A percentile compares a stretch with the other conserved stretches of the same genome.
These are phyloP conservation scores for Zaprionus vittiger DNA, from an alignment of 1,140 invertebrate species.

Conservation along the genomic window DNA sequence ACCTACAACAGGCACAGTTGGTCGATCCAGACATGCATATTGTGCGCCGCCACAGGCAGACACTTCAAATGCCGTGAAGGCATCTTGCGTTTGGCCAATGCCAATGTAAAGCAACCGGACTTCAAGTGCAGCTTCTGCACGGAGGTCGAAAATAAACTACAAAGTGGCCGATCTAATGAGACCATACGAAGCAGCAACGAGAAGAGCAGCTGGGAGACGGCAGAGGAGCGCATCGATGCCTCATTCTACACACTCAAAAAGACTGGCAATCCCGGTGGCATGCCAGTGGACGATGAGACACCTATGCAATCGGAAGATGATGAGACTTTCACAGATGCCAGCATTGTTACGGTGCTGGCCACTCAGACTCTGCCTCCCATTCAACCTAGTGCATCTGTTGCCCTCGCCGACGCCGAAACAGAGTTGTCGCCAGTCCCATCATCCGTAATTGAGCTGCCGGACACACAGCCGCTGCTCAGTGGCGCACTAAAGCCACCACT, in stretches of 20 bases:
- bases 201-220: not conserved
- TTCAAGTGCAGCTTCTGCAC: slow-evolving; percentile 47
- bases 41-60: slow-evolving; percentile 41
- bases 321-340: not conserved
- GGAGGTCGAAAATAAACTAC: slow-evolving; percentile 33
- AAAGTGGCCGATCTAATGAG: not conserved
- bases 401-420: too few species aligned
- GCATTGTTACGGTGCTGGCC: slow-evolving; percentile 7
- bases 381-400: not conserved
- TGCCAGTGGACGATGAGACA: not conserved
- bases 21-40: slow-evolving; percentile 35
- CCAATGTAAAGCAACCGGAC: not conserved
- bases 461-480: slow-evolving; percentile 1
- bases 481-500: slow-evolving; percentile 19
- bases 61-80: slow-evolving; percentile 43
- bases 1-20: slow-evolving; percentile 33
- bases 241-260: slow-evolving; percentile 37
- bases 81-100: not conserved
- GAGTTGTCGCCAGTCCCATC: not conserved
- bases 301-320: slow-evolving; percentile 8
- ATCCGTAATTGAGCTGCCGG: slow-evolving; percentile 8
- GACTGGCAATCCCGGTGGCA: not conserved
- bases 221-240: not conserved
- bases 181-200: not conserved
- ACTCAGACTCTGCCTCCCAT: not conserved